Evolutionary conservation across 2,888 invertebrate genomes (phyloP), one percentile per base, ranked within the genome.

Genomic region (Andrena dorsata): DNA sequence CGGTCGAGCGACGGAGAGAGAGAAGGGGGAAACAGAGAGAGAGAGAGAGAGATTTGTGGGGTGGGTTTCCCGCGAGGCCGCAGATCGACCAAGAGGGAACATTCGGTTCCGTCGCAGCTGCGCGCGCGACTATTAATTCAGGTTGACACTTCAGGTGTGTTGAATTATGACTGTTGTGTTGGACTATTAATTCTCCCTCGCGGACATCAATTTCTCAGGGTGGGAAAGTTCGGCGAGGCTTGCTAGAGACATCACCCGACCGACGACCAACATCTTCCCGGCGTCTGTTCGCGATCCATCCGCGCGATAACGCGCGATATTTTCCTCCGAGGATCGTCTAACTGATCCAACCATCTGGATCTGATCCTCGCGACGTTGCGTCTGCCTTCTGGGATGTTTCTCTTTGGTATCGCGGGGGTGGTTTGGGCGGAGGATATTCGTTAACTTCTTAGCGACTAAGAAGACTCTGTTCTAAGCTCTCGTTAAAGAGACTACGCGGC

Each of bases 121-220:
- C 69, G 23, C 20, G 77, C 53, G 66, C 58, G 72, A 84, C 87
- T 89, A 88, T 89, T 86, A 88, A 88, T 88, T 84, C 80, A 82
- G 76, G 85, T 87, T 88, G 88, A 88, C 88, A 84, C 74, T 81
- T 85, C 60, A 80, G 82, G 79, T 87, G 89, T 84, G 78, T 87
- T 89, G 89, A 88, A 84, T 88, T 87, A 87, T 89, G 80, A 74
- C 77, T 82, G 78, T 82, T 82, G 71, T 85, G 83, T 82, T 76
- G 74, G 80, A 84, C 88, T 88, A 88, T 88, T 89, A 84, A 89
- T 88, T 89, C 83, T 82, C 77, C 6, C 65, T 23, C 66, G 74
- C 35, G 80, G 60, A 32, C 76, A 76, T 83, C 81, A 77, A 86
- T 88, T 79, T 78, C 88, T 77, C 82, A 56, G 78, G 63, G 76